Base-by-base conservation (phyloP, 2,797 vertebrate genomes). In the Hemitrygon akajei region DNA sequence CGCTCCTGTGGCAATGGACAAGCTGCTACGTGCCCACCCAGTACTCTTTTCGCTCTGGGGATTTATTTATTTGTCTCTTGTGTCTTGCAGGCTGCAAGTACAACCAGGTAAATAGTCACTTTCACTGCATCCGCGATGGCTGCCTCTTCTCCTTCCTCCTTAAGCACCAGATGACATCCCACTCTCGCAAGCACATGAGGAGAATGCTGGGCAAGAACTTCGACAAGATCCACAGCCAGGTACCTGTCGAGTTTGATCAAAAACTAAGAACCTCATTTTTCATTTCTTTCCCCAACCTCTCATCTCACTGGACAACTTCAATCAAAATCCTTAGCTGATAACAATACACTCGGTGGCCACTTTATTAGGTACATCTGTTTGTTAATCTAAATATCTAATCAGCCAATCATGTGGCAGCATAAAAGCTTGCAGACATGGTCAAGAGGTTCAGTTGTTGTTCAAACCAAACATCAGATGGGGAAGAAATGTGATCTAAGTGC, bases 81-180 rank as follows among this genome's bases (percentile, higher is more conserved):
- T 22, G 40, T 94, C 94, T 93, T 93, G 0, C 95, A 99, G 99
- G 99, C 95, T 99, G 99, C 95, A 99, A 99, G 95, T 99, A 99
- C 95, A 99, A 99, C 97, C 99, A 99, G 96, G 98, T 99, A 95
- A 99, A 99, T 96, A 99, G 99, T 95, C 99, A 99, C 96, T 99
- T 99, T 96, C 99, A 99, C 96, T 99, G 99, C 96, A 99, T 99
- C 95, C 98, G 99, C 0, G 99, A 99, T 71, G 98, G 98, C 95
- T 99, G 99, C 97, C 98, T 99, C 96, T 99, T 99, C 97, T 99
- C 99, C 97, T 99, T 99, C 97, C 97, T 99, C 95, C 98, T 99
- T 94, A 99, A 99, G 96, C 99, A 99, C 96, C 99, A 99, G 97
- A 99, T 99, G 99, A 99, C 99, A 71, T 99, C 99, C 2, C 99